Evolutionary conservation across 2,113 vertebrate species (phyloP).

Genomic region (Mirounga angustirostris): DNA sequence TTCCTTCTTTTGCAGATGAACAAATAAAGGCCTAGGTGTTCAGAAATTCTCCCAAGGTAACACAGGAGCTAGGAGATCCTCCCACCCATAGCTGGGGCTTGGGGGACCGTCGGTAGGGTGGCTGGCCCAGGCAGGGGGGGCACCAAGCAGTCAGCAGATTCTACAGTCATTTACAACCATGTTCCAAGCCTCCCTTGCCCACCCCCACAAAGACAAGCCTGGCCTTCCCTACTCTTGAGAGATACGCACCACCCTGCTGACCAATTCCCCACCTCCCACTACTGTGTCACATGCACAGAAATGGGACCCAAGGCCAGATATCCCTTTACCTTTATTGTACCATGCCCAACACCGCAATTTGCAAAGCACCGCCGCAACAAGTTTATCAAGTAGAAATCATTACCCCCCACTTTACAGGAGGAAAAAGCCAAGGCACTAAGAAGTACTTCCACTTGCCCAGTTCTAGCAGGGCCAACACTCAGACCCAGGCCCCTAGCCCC

Average conservation of each 20-base stretch:
- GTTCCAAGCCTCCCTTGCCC: not conserved
- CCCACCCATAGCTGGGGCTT: not conserved
- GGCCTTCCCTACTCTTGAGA: not conserved
- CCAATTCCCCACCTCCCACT: not conserved
- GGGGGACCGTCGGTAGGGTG: not conserved
- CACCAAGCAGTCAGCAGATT: not conserved
- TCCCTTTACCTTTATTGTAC: not conserved
- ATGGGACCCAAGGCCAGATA: not conserved
- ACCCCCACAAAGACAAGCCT: accelerated
- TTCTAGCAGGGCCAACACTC: not conserved
- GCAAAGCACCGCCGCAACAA: not conserved
- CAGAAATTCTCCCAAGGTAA: not conserved
- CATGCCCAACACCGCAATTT: not conserved
- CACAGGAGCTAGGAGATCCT: not conserved
- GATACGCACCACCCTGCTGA: not conserved
- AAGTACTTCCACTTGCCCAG: not conserved
- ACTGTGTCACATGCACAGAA: not conserved
- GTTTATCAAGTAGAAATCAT: not conserved
- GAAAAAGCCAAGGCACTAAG: not conserved
- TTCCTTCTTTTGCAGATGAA: not conserved
- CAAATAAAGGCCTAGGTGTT: not conserved
- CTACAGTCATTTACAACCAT: not conserved
- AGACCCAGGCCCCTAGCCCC: not conserved
- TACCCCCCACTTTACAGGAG: not conserved
- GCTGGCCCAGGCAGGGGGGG: not conserved